phyloP scores from a whole-genome alignment of 2,113 vertebrate genomes.

The Neoarius graeffei region DNA sequence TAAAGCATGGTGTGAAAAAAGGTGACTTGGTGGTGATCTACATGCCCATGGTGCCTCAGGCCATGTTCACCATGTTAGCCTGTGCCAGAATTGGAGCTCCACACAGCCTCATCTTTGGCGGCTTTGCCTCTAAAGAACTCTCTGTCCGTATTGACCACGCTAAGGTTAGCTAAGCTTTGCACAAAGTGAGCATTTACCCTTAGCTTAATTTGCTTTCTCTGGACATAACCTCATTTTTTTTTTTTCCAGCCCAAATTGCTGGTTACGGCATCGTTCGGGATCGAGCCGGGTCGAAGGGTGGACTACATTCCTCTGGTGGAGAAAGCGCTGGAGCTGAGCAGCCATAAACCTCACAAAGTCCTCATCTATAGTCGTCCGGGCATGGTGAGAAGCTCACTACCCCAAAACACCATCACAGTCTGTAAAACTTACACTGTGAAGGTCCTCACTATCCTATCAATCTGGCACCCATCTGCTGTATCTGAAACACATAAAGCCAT shows the following conservation, averaged over 20 bases:
- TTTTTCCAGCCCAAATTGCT: constrained; percentile 86
- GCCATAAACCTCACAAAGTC: constrained; percentile 82
- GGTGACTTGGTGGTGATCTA: constrained; percentile 95
- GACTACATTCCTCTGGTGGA: constrained; percentile 89
- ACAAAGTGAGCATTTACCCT: neutral
- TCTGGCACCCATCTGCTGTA: neutral
- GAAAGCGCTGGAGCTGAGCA: constrained; percentile 81
- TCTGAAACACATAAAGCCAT: neutral
- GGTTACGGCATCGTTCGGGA: constrained; percentile 90
- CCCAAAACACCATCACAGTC: neutral
- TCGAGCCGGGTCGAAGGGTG: constrained; percentile 88
- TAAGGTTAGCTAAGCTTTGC: constrained; percentile 77
- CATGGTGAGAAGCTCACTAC: constrained; percentile 75
- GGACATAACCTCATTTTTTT: constrained; percentile 10
- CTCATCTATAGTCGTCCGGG: constrained; percentile 87
- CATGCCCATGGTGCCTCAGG: constrained; percentile 98
- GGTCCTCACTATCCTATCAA: neutral
- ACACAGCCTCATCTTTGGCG: constrained; percentile 97
- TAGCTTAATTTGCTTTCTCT: neutral
- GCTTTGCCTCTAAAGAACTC: constrained; percentile 94
- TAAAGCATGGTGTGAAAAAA: constrained; percentile 82
- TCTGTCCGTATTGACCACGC: constrained; percentile 89
- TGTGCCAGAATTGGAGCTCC: constrained; percentile 92
- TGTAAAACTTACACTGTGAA: neutral
- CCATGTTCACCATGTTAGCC: constrained; percentile 91